Evolutionary conservation across 1,140 invertebrate genomes (phyloP).

Genomic region (Samia ricini): DNA sequence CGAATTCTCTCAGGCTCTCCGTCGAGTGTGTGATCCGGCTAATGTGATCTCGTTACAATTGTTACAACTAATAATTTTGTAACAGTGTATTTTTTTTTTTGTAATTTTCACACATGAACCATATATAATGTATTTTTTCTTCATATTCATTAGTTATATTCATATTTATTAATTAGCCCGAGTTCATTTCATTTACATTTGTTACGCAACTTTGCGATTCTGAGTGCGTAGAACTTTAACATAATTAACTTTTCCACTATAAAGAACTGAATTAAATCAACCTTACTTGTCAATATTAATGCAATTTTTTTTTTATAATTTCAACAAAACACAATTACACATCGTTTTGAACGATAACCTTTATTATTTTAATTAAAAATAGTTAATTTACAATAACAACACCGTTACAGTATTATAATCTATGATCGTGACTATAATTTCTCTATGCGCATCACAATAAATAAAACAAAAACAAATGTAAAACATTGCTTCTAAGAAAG

Average conservation of each 20-base stretch:
- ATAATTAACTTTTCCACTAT: too few species aligned
- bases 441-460: background rate
- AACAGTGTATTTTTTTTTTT: slow-evolving; percentile 18
- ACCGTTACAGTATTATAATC: background rate
- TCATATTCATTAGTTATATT: too few species aligned
- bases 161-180: too few species aligned
- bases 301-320: too few species aligned
- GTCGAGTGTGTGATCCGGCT: slow-evolving; percentile 51
- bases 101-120: background rate
- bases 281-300: too few species aligned
- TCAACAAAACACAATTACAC: too few species aligned
- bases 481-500: background rate
- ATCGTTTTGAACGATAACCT: background rate
- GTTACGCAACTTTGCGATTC: slow-evolving; percentile 11
- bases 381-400: background rate
- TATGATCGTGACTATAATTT: background rate
- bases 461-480: background rate
- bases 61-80: slow-evolving; percentile 26
- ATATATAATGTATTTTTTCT: too few species aligned
- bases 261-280: too few species aligned
- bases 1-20: slow-evolving; percentile 53
- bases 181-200: slow-evolving; percentile 6
- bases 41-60: slow-evolving; percentile 52
- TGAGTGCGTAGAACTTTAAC: too few species aligned
- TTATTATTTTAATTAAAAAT: background rate